These are phyloP conservation scores for Cairina moschata DNA, from an alignment of 2,113 vertebrate genomes.

Conservation along the genomic window DNA sequence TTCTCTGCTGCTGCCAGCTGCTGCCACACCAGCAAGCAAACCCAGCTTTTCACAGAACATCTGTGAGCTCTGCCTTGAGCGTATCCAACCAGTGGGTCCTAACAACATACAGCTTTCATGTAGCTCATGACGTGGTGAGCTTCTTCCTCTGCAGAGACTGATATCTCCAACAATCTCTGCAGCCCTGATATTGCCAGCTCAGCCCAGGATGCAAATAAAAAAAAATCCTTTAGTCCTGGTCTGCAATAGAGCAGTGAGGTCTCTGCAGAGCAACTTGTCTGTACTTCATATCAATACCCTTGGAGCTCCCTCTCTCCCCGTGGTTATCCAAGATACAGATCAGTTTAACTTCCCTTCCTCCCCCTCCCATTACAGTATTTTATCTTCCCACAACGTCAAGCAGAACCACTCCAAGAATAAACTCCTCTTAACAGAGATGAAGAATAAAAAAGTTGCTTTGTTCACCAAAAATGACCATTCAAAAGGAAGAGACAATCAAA, in stretches of 20 bases:
- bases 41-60: neutral
- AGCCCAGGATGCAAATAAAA: neutral
- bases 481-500: neutral
- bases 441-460: neutral
- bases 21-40: neutral
- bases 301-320: neutral
- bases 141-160: neutral
- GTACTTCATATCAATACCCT: neutral
- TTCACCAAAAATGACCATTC: neutral
- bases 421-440: neutral
- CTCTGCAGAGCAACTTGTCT: neutral
- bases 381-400: neutral
- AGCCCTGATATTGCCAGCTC: neutral
- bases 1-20: neutral
- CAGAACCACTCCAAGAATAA: neutral
- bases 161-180: neutral
- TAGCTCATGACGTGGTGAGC: neutral
- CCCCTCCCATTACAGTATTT: neutral
- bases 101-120: rapidly evolving
- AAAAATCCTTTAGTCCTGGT: neutral
- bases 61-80: neutral
- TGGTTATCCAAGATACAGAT: neutral
- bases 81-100: neutral
- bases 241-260: neutral
- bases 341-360: neutral